Conservation (phyloP, 2,113 vertebrate genomes). For the Telmatochromis sp. region DNA sequence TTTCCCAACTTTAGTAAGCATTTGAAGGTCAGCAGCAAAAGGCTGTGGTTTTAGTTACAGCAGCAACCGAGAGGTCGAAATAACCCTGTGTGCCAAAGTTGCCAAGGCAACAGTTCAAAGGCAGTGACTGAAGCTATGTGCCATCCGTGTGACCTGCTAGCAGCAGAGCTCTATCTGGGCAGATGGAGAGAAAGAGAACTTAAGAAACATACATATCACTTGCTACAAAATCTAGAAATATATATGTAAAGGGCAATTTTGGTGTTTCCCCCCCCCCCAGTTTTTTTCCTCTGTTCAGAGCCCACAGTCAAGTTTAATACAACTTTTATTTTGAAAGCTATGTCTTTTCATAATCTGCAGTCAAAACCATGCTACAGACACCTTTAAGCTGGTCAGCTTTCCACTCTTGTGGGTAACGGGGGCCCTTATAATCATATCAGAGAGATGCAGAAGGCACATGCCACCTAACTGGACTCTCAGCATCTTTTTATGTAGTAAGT, state of each 20-base stretch:
- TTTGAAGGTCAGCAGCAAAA: neutral
- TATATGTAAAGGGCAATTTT: neutral
- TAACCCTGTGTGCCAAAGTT: conserved; percentile 34
- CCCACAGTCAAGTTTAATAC: neutral
- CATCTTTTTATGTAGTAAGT: neutral
- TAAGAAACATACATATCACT: neutral
- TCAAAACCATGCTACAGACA: neutral
- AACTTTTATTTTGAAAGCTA: neutral
- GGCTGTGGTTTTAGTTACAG: conserved; percentile 3
- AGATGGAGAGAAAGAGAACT: neutral
- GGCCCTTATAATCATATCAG: neutral
- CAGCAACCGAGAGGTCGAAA: conserved; percentile 23
- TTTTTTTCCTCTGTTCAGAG: accelerated
- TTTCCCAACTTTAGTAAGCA: neutral
- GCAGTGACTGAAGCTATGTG: conserved; percentile 1
- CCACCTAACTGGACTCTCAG: neutral
- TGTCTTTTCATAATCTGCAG: neutral
- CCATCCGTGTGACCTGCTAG: neutral
- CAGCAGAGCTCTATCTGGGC: neutral
- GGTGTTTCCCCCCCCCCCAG: no score
- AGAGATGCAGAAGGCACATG: neutral
- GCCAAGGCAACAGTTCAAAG: conserved; percentile 47
- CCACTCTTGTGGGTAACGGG: neutral
- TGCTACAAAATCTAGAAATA: neutral
- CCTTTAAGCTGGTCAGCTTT: neutral